Evolutionary conservation across 2,888 invertebrate genomes (phyloP).

Genomic region (Xylota sylvarum): DNA sequence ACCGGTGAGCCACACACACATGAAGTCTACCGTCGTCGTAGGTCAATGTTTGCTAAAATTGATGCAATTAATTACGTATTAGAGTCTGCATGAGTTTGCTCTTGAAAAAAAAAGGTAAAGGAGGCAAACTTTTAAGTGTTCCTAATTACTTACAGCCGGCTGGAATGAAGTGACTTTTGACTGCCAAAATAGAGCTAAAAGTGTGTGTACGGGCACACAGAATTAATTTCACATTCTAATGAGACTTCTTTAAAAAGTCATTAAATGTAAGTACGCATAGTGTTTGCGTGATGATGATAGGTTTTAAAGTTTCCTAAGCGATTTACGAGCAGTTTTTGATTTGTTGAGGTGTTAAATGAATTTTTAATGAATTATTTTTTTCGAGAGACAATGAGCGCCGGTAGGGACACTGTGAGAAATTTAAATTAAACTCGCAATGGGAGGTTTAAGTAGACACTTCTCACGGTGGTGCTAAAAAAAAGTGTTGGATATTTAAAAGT

Average conservation of each 20-base stretch:
- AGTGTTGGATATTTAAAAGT: neutral
- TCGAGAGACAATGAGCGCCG: neutral
- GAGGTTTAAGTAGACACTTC: neutral
- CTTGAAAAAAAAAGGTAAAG: conserved; percentile 11
- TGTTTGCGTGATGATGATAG: conserved; percentile 26
- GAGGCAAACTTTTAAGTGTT: conserved; percentile 19
- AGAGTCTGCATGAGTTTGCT: neutral
- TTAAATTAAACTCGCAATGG: neutral
- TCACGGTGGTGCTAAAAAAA: neutral
- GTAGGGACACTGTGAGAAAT: neutral
- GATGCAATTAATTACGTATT: conserved; percentile 30
- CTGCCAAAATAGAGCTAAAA: neutral
- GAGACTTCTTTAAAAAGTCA: conserved; percentile 29
- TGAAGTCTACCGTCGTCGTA: neutral
- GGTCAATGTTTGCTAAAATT: conserved; percentile 25
- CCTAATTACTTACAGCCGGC: conserved; percentile 32
- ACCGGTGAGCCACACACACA: neutral
- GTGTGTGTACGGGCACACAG: neutral
- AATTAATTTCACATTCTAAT: conserved; percentile 7
- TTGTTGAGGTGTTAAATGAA: conserved; percentile 13
- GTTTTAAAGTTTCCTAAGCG: conserved; percentile 6
- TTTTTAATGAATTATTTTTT: conserved; percentile 31
- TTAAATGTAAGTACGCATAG: conserved; percentile 12
- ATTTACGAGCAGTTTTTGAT: conserved; percentile 21
- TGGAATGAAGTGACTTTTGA: conserved; percentile 12